Evolutionary conservation across 2,113 vertebrate genomes (phyloP), one percentile per base, ranked within the genome.

Genomic region (cat (Felis catus)): DNA sequence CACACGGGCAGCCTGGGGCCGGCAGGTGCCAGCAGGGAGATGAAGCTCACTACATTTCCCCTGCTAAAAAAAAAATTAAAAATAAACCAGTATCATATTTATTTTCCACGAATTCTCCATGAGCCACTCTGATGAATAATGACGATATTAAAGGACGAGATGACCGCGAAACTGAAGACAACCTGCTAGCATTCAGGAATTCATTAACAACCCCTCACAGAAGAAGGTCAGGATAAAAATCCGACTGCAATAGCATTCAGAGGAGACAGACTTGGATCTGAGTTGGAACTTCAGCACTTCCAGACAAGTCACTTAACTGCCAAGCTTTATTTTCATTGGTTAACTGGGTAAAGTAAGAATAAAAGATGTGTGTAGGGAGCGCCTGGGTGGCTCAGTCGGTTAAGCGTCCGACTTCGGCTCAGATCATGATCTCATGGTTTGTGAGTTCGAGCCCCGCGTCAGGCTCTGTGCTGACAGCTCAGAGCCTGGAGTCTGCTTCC

Each of bases 1-100:
- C 73, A 71, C 23, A 4, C 0, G 19, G 33, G 36, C 45, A 15
- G 2, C 45, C 6, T 27, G 63, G 31, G 25, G 16, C 53, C 6
- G 39, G 51, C 18, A 23, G 53, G 1, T 48, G 39, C 63, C 71
- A 31, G 45, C n/a, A 21, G 7, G 58, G 58, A 45, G 29, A 39
- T 36, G 39, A 61, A 31, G n/a, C 48, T 51, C 3, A 6, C 27
- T 29, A 45, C n/a, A 33, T 6, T 33, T 95, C 68, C 61, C 78
- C 29, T 63, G n/a, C 51, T 14, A 25, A 41, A 41, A 73, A 73
- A 36, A 21, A 11, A 73, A 39, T 27, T 41, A 41, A 66, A 29
- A 71, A 45, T 23, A 79, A 66, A 7, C n/a, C 86, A 82, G 14
- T 14, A 23, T 51, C 12, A 51, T 16, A 68, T 48, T 84, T 81